These are phyloP conservation scores for Gonatopus flavifemur DNA, from an alignment of 1,140 invertebrate species.

Conservation along the genomic window DNA sequence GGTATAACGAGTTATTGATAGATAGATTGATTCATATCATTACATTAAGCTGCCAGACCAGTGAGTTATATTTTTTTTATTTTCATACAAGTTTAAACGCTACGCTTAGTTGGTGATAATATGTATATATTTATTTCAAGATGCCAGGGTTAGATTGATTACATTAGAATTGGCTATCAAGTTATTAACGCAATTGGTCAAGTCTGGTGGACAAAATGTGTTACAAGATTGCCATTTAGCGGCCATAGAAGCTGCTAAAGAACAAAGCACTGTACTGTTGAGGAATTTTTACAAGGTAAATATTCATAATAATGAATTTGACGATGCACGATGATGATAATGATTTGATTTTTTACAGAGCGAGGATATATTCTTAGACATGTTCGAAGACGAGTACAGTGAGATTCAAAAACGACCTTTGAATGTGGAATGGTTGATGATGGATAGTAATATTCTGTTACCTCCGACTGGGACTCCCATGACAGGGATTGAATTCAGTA, in stretches of 20 bases:
- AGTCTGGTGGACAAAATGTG: slow-evolving; percentile 56
- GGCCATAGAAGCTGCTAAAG: slow-evolving; percentile 76
- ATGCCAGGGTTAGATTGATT: slow-evolving; percentile 83
- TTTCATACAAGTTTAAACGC: neutral
- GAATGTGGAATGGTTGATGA: slow-evolving; percentile 91
- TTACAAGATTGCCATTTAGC: slow-evolving; percentile 57
- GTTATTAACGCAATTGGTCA: slow-evolving; percentile 68
- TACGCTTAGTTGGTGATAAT: slow-evolving; percentile 9
- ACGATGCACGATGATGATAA: no score
- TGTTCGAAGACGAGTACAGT: slow-evolving; percentile 97
- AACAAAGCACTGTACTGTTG: slow-evolving; percentile 83
- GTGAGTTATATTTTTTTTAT: slow-evolving; percentile 55
- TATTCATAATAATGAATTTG: slow-evolving; percentile 13
- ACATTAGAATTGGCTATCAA: slow-evolving; percentile 88
- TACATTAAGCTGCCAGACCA: slow-evolving; percentile 77
- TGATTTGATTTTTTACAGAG: slow-evolving; percentile 61
- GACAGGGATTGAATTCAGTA: slow-evolving; percentile 93
- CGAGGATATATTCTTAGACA: slow-evolving; percentile 97
- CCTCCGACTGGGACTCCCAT: slow-evolving; percentile 96
- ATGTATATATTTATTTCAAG: slow-evolving; percentile 45
- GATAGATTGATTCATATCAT: slow-evolving; percentile 81
- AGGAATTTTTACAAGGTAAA: slow-evolving; percentile 89
- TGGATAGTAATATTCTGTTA: slow-evolving; percentile 94
- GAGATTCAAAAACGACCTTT: slow-evolving; percentile 85
- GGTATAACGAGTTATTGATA: slow-evolving; percentile 75